phyloP scores from a whole-genome alignment of 2,888 invertebrate genomes.

The Harpalus rubripes region DNA sequence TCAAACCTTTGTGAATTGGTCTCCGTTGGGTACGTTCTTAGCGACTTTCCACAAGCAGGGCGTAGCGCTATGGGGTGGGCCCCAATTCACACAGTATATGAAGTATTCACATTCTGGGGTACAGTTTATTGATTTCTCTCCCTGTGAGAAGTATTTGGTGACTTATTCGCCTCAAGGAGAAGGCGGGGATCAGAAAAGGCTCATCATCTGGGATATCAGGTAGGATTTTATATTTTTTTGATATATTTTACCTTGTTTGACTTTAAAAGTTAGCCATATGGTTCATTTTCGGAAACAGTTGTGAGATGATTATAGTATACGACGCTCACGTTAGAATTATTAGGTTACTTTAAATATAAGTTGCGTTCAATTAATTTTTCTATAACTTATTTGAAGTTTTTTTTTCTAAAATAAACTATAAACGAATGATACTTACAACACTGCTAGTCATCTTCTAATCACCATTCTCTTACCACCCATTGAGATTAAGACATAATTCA shows the following conservation, averaged over 20 bases:
- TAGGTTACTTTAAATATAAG: no score
- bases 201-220: slow-evolving; percentile 98
- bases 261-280: no score
- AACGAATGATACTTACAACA: no score
- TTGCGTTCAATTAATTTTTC: no score
- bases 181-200: slow-evolving; percentile 85
- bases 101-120: slow-evolving; percentile 94
- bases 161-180: slow-evolving; percentile 93
- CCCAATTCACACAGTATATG: slow-evolving; percentile 93
- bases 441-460: no score
- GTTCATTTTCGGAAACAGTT: no score
- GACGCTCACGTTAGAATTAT: no score
- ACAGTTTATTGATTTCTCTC: slow-evolving; percentile 98
- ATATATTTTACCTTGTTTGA: not conserved
- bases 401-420: no score
- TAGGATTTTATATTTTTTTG: slow-evolving; percentile 70
- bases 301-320: no score
- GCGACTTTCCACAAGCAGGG: slow-evolving; percentile 98
- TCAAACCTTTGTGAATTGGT: slow-evolving; percentile 98
- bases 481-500: no score
- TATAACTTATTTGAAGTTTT: no score
- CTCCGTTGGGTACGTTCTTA: slow-evolving; percentile 97
- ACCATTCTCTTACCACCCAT: no score
- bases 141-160: slow-evolving; percentile 97
- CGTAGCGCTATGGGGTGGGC: slow-evolving; percentile 98